Base-by-base conservation (phyloP, 2,888 invertebrate species). In the Drosophila paramelanica region DNA sequence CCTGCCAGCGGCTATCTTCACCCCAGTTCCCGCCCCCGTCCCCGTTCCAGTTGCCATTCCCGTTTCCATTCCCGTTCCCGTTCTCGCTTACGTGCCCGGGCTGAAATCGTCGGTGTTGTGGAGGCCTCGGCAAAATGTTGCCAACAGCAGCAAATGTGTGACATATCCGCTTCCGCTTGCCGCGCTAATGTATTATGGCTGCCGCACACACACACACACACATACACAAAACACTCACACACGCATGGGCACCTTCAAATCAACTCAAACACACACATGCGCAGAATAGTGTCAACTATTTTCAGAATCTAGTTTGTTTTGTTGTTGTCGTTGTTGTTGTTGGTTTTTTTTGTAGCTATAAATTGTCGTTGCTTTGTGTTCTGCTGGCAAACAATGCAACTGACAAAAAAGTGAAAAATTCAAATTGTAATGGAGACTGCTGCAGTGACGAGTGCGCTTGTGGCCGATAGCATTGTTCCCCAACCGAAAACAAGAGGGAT, bases 91-190 rank as follows among this genome's bases (percentile, higher is more conserved):
- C 46, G 17, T 3, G 17, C 17, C 31, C 39, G 31, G 13, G 7
- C 6, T 1, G 17, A 7, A 17, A 17, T 17, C 52, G 20, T 10
- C 36, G 20, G 38, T 41, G 38, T 51, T 42, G 42, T 27, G 39
- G 65, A 73, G 59, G 75, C 67, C 60, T 58, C 61, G 39, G 56
- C 55, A 81, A 71, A 79, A 77, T 77, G 84, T 80, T 81, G 80
- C 80, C 80, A 87, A 56, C 76, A 67, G 73, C 88, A 65, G 77
- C 83, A 82, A 85, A 88, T 85, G 86, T 88, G 81, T 83, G 85
- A 85, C 88, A 85, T 83, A 86, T 85, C 85, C 85, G 83, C 57
- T 85, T 88, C 83, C 83, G 81, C 66, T 69, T 69, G 71, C 61
- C 69, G 80, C 88, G 77, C 69, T 87, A 73, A 88, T 88, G 82